phyloP scores from a whole-genome alignment of 1,140 invertebrate genomes.

The Triops longicaudatus region DNA sequence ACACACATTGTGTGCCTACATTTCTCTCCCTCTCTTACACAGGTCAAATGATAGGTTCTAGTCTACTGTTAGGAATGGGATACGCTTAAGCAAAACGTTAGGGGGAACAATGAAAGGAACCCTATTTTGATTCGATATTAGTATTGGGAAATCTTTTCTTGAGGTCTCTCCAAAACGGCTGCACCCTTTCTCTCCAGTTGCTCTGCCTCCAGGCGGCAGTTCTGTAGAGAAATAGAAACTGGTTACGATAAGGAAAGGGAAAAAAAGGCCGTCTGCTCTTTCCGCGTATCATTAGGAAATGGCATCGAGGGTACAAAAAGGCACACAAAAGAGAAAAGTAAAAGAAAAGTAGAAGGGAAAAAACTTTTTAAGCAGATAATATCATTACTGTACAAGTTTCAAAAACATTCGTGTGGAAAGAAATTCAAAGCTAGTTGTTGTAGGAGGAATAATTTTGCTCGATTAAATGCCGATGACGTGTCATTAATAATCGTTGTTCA shows the following conservation, averaged over 20 bases:
- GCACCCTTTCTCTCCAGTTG: neutral
- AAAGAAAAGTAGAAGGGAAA: neutral
- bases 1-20: neutral
- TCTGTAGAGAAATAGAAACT: neutral
- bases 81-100: neutral
- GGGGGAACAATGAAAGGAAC: neutral
- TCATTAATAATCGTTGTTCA: too few species aligned
- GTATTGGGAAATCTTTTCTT: neutral
- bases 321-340: neutral
- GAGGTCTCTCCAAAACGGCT: neutral
- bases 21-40: neutral
- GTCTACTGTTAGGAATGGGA: neutral
- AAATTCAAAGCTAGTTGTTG: too few species aligned
- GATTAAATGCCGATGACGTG: too few species aligned
- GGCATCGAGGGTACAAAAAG: neutral
- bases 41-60: neutral
- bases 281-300: neutral
- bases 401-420: too few species aligned
- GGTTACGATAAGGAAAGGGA: neutral
- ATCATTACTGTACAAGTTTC: too few species aligned
- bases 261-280: neutral
- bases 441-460: too few species aligned
- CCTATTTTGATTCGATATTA: neutral
- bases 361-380: neutral
- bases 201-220: neutral